Conservation (phyloP, 2,113 vertebrate genomes). For the Spilogale gracilis region DNA sequence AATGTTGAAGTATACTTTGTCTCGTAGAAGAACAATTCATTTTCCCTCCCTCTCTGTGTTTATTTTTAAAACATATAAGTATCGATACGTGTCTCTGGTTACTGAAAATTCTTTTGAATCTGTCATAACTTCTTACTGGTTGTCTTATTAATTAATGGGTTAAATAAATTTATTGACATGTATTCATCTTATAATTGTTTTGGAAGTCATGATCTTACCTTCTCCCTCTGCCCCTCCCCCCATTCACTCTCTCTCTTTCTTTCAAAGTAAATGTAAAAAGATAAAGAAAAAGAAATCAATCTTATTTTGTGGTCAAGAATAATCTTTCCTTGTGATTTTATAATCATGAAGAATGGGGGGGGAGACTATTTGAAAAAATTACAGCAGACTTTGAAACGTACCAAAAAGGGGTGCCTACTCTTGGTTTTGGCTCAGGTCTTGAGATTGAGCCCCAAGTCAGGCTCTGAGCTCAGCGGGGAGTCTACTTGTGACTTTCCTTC, state of each 20-base stretch:
- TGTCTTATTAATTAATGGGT: conserved; percentile 21
- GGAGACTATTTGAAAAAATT: background rate
- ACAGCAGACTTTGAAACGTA: conserved; percentile 5
- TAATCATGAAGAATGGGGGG: background rate
- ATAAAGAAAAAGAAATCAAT: background rate
- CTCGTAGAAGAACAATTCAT: background rate
- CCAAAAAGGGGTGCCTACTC: background rate
- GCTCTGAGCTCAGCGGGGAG: background rate
- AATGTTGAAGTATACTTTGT: background rate
- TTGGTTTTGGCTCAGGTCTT: background rate
- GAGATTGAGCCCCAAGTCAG: background rate
- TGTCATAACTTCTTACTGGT: background rate
- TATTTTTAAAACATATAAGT: conserved; percentile 33
- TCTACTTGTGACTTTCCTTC: background rate
- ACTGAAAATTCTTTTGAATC: conserved; percentile 14
- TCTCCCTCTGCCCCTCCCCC: background rate
- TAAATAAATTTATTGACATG: conserved; percentile 34
- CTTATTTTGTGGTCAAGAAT: conserved; percentile 22
- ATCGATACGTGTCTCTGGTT: background rate
- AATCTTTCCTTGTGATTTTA: conserved; percentile 38
- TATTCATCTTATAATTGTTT: conserved; percentile 23
- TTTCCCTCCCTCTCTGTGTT: background rate
- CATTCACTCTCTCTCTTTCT: background rate
- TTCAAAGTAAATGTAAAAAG: background rate
- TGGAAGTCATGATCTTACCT: background rate